Evolutionary conservation across 2,888 invertebrate genomes (phyloP).

Genomic region (Cyrtodaria siliqua): DNA sequence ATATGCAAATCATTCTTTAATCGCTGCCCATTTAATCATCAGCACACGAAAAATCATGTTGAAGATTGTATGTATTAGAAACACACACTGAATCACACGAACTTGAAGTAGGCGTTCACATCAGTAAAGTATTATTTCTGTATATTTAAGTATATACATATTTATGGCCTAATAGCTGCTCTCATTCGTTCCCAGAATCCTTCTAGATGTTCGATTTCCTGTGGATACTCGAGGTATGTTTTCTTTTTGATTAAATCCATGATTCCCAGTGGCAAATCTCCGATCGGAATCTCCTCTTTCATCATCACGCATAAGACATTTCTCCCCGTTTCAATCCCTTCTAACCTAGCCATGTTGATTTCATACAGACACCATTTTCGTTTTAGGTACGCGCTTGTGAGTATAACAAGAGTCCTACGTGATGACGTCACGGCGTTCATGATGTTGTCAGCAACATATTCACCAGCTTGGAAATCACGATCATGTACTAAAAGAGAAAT

Average conservation of each 20-base stretch:
- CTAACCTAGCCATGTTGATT: constrained; percentile 40
- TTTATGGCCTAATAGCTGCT: too few relatives aligned
- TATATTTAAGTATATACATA: too few relatives aligned
- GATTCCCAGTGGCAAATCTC: constrained; percentile 33
- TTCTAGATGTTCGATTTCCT: constrained; percentile 13
- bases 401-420: constrained; percentile 22
- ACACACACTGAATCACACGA: too few relatives aligned
- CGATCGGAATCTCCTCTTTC: constrained; percentile 24
- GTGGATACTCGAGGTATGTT: constrained; percentile 48
- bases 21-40: too few relatives aligned
- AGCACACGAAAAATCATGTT: too few relatives aligned
- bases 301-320: constrained; percentile 34
- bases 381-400: constrained; percentile 13
- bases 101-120: too few relatives aligned
- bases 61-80: too few relatives aligned
- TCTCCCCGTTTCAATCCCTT: constrained; percentile 29
- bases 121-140: too few relatives aligned
- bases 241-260: constrained; percentile 32
- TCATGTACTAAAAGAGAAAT: constrained; percentile 28
- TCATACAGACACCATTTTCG: constrained; percentile 58
- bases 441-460: constrained; percentile 35
- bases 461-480: constrained; percentile 30
- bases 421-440: constrained; percentile 17
- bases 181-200: constrained; percentile 43
- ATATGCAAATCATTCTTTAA: too few relatives aligned